Percentiles rank a stretch among this genome's conserved stretches.
These are phyloP conservation scores for Brassicogethes aeneus DNA, from an alignment of 2,888 invertebrate species.

Conservation along the genomic window DNA sequence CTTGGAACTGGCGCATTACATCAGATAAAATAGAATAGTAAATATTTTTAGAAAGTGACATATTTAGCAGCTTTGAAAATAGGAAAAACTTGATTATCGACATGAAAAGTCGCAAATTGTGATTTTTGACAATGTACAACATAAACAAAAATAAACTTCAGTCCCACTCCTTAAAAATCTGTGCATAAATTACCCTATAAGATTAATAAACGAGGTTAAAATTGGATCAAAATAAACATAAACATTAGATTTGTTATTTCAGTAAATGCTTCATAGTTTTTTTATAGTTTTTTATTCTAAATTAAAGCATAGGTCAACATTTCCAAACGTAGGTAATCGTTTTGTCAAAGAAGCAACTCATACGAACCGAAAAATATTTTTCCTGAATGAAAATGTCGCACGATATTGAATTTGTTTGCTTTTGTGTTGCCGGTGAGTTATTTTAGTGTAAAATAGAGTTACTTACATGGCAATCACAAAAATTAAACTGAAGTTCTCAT, in stretches of 20 bases:
- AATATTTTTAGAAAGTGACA: constrained; percentile 14
- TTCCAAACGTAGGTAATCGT: constrained; percentile 6
- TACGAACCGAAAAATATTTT: background rate
- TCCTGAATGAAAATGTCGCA: constrained; percentile 1
- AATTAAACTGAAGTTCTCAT: constrained; percentile 54
- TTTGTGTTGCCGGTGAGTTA: background rate
- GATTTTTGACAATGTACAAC: too few relatives aligned
- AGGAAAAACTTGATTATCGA: too few relatives aligned
- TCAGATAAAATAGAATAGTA: constrained; percentile 2
- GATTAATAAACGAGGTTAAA: background rate
- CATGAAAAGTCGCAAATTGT: too few relatives aligned
- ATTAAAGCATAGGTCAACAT: constrained; percentile 8
- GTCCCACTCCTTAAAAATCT: too few relatives aligned
- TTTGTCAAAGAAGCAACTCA: background rate
- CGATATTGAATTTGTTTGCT: background rate
- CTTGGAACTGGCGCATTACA: background rate
- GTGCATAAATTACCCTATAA: too few relatives aligned
- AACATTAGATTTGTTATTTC: too few relatives aligned
- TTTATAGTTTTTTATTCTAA: too few relatives aligned
- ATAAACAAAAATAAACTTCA: too few relatives aligned
- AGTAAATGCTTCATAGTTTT: too few relatives aligned
- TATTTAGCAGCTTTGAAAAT: too few relatives aligned
- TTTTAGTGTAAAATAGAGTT: constrained; percentile 5
- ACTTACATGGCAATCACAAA: constrained; percentile 51
- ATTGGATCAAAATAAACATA: background rate